Conservation (phyloP, 2,888 invertebrate species). For the Euplexia lucipara region DNA sequence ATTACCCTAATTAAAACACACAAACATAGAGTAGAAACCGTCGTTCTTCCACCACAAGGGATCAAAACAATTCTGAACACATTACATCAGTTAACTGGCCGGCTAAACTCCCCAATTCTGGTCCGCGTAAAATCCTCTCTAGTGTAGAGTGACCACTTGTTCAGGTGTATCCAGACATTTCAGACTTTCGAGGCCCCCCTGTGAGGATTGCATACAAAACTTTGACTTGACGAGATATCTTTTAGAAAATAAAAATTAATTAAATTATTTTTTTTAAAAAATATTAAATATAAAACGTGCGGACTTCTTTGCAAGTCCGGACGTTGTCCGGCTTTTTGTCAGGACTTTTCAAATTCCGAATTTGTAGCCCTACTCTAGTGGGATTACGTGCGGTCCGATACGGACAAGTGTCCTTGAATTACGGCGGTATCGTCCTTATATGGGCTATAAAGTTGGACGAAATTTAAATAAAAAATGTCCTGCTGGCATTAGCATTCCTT, state of each 20-base stretch:
- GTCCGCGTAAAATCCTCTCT: slow-evolving; percentile 66
- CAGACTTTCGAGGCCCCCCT: no score
- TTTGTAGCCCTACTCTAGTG: slow-evolving; percentile 11
- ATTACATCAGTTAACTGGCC: slow-evolving; percentile 65
- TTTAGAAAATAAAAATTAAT: no score
- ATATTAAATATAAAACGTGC: no score
- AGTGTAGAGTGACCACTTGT: slow-evolving; percentile 7
- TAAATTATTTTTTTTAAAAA: no score
- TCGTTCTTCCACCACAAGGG: slow-evolving; percentile 37
- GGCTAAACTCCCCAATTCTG: slow-evolving; percentile 64
- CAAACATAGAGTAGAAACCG: slow-evolving; percentile 32
- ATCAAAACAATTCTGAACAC: slow-evolving; percentile 52
- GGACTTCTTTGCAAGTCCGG: no score
- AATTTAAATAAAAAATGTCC: slow-evolving; percentile 53
- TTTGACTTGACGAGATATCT: no score
- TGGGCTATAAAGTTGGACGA: slow-evolving; percentile 41
- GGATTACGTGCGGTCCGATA: slow-evolving; percentile 69
- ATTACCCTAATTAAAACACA: slow-evolving; percentile 47
- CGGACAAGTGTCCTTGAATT: slow-evolving; percentile 65
- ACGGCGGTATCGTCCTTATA: slow-evolving; percentile 53
- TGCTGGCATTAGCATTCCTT: slow-evolving; percentile 33
- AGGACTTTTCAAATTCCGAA: no score
- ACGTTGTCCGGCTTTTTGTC: no score
- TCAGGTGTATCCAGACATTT: no score
- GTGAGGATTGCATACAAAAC: no score